Base-by-base conservation (phyloP, 2,797 vertebrate species). In the Squalus acanthias region DNA sequence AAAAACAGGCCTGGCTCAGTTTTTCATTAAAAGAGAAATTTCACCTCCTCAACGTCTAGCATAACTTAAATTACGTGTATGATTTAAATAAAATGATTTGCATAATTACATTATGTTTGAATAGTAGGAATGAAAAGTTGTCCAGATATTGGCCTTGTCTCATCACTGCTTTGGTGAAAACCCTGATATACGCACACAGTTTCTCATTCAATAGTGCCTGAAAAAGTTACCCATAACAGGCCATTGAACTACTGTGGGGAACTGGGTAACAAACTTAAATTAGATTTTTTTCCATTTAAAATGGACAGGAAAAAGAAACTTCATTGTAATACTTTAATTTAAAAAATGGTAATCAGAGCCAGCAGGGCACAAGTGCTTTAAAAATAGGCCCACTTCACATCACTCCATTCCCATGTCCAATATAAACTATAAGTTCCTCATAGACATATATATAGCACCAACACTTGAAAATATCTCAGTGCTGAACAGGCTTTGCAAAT, bases 331-430 rank as follows among this genome's bases (percentile, higher is more conserved):
- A 74, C 3, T 33, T 95, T 95, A 60, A 17, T 74, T 70, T 33
- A 3, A 33, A 60, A 33, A 95, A 29, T 24, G 4, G 65, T 26
- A 17, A 57, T 53, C 46, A 60, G 29, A 95, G 29, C 13, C 46
- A 72, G 94, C 24, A 24, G 70, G 39, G 13, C 1, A 65, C 29
- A 92, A 92, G 57, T 33, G 57, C 46, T 76, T 95, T 95, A 76
- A 95, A 95, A 95, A 74, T 95, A 95, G 89, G 5, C 94, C 70
- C 94, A 76, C 15, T 95, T 95, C 94, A 74, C 29, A 76, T 57
- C 24, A 76, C 70, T 95, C 70, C 65, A 74, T 95, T 74, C 70
- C 70, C 69, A 24, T 70, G 39, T 69, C 92, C 39, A 70, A 95
- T 69, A 70, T 13, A 95, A 67, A 95, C 22, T 46, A 67, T 67